phyloP scores from a whole-genome alignment of 1,140 invertebrate genomes.

The Aphelenchoides besseyi region DNA sequence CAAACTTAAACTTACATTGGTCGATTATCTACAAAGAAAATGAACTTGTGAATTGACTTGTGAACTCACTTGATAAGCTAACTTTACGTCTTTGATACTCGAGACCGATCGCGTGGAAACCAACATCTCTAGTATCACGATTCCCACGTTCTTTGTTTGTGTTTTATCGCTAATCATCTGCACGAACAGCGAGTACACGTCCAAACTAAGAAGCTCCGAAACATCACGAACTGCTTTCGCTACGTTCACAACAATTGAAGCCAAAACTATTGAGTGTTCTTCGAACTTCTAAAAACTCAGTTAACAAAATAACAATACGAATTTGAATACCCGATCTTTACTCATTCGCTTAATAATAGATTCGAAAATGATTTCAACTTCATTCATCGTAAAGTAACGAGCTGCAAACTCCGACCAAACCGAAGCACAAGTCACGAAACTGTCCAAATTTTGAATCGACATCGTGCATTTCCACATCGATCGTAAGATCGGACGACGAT shows the following conservation, averaged over 20 bases:
- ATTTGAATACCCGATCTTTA: background rate
- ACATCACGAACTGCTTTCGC: background rate
- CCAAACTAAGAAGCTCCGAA: background rate
- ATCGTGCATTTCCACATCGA: conserved; percentile 39
- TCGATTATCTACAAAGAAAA: too few species aligned
- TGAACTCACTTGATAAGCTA: background rate
- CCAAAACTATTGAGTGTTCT: background rate
- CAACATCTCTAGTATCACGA: background rate
- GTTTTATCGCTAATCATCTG: background rate
- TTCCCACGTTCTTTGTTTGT: background rate
- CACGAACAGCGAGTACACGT: background rate
- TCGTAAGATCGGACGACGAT: conserved; percentile 32
- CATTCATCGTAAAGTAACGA: conserved; percentile 37
- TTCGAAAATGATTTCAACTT: conserved; percentile 40
- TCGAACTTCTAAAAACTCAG: background rate
- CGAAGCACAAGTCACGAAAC: conserved; percentile 31
- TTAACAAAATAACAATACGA: too few species aligned
- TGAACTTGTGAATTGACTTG: too few species aligned
- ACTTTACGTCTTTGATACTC: background rate
- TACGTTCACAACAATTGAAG: background rate
- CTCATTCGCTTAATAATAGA: conserved; percentile 13
- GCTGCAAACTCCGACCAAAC: conserved; percentile 50
- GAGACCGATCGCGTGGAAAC: background rate
- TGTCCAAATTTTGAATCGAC: conserved; percentile 21
- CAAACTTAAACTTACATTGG: too few species aligned